Conservation (phyloP, 2,888 invertebrate genomes). For the Eristalinus sepulchralis region DNA sequence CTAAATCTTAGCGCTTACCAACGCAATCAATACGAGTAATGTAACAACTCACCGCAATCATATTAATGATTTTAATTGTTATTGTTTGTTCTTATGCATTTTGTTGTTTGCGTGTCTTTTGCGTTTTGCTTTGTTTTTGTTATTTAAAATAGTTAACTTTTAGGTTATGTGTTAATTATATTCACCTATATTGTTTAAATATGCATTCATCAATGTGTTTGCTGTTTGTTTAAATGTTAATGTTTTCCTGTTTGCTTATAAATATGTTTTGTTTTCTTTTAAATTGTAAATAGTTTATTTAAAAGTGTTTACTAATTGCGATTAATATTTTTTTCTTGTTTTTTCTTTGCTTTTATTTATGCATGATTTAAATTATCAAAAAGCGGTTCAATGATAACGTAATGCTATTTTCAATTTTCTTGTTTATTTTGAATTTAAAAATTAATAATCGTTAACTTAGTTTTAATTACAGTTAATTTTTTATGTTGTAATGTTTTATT, state of each 20-base stretch:
- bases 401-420: slow-evolving; percentile 22
- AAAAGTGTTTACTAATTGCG: slow-evolving; percentile 72
- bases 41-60: not conserved
- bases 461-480: slow-evolving; percentile 45
- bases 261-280: slow-evolving; percentile 63
- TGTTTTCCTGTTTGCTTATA: slow-evolving; percentile 51
- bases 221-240: slow-evolving; percentile 61
- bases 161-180: slow-evolving; percentile 54
- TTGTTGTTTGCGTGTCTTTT: slow-evolving; percentile 15
- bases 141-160: slow-evolving; percentile 71
- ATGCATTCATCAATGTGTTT: slow-evolving; percentile 59
- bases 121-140: slow-evolving; percentile 46
- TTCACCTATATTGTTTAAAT: slow-evolving; percentile 49
- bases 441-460: slow-evolving; percentile 41
- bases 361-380: slow-evolving; percentile 59
- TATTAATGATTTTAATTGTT: not conserved
- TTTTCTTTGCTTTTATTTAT: slow-evolving; percentile 35
- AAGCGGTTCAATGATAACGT: slow-evolving; percentile 47
- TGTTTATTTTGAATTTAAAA: slow-evolving; percentile 31
- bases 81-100: slow-evolving; percentile 6
- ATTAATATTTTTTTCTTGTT: slow-evolving; percentile 64
- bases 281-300: slow-evolving; percentile 72
- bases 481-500: slow-evolving; percentile 45
- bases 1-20: slow-evolving; percentile 60
- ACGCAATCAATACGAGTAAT: slow-evolving; percentile 42